Base-by-base conservation (phyloP, 2,113 vertebrate genomes). In the Brachyhypopomus occidentalis region DNA sequence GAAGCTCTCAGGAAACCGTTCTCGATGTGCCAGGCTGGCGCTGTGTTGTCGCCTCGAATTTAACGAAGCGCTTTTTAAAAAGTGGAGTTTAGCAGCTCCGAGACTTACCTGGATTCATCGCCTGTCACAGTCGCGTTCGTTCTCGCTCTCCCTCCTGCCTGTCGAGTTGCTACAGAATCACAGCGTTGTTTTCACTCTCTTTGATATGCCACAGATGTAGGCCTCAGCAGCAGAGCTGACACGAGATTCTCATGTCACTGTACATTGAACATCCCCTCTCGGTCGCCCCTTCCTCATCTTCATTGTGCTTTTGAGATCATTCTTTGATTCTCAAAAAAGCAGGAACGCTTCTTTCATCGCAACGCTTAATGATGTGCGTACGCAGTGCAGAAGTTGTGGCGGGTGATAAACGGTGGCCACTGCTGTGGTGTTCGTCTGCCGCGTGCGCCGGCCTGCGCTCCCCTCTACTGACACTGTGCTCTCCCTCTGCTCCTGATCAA, bases 401-500 rank as follows among this genome's bases (percentile, higher is more conserved):
- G 30, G 45, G 14, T 48, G 59, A 41, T 75, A 73, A 67, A 67
- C 72, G 36, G 30, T 52, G 70, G 56, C 63, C 78, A 27, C 67
- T 59, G 48, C 75, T 30, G 79, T 62, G 70, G 48, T 55, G 78
- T 64, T 72, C 71, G 16, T 23, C 63, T 73, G 70, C 63, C 58
- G 36, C 64, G 56, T 62, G 17, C 60, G 70, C 56, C 27, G 12
- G 41, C 34, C n/a, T 56, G 45, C 27, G 3, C 52, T 78, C 59
- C 41, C 62, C 48, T 69, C 63, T 52, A 58, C 5, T n/a, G 34
- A 72, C 22, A n/a, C 48, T 16, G 9, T 20, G 23, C 34, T 23
- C 79, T 58, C 25, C 41, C 56, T 70, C 58, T 36, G 92, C 70
- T 88, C 86, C 89, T 91, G 92, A 91, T 92, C 90, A 93, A 92